Base-by-base conservation (phyloP, 1,140 invertebrate genomes). In the Aphaenogaster ashmeadi region DNA sequence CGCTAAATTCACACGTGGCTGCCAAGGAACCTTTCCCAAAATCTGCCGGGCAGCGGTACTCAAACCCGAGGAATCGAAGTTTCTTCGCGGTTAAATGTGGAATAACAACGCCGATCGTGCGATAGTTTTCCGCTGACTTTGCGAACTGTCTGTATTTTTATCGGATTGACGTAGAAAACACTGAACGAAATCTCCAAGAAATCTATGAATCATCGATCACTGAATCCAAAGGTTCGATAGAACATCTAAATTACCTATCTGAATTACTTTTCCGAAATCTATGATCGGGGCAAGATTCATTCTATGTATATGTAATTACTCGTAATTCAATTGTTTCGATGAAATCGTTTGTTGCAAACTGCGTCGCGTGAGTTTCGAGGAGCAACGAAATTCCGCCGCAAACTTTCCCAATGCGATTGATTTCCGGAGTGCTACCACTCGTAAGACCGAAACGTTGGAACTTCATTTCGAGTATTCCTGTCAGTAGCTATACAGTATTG, bases 391-490 rank as follows among this genome's bases (percentile, higher is more conserved):
- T 75, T 75, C 54, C 41, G 52, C 41, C 21, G 27, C 41, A 60
- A 74, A 84, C 69, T 84, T 75, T 74, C 54, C 41, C 41, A 33
- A 84, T 75, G 54, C 69, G 54, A 72, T 84, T 84, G 54, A 67
- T 74, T 84, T 54, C 80, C n/a, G 8, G 67, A 75, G 54, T 50
- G 50, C 64, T 41, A 47, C 66, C 9, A 66, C 60, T 71, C 36
- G 47, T 80, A 54, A 67, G n/a, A 41, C 13, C 80, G 41, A 83
- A 74, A 71, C 38, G 80, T 50, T 84, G 54, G 27, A 84, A 84
- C 69, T 75, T 84, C 69, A 84, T 84, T 84, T 84, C 80, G 44
- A 84, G 54, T 60, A 75, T 27, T 75, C 38, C 79, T 71, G 79
- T 81, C 66, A 71, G 21, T 81, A 38, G n/a, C 36, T 56, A 50